phyloP scores from a whole-genome alignment of 2,888 invertebrate genomes.

The Luperina testacea region DNA sequence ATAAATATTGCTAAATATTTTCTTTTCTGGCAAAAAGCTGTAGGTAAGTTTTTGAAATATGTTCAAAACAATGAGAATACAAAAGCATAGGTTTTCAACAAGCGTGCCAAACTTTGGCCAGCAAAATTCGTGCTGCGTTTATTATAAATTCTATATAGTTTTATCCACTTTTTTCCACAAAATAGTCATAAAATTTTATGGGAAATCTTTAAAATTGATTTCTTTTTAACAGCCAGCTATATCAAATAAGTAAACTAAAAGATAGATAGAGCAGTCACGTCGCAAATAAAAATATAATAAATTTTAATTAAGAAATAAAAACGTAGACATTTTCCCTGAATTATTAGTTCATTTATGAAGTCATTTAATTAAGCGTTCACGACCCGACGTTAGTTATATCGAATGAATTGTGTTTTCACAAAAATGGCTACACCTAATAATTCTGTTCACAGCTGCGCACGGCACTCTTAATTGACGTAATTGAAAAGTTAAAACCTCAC shows the following conservation, averaged over 20 bases:
- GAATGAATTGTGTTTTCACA: constrained; percentile 64
- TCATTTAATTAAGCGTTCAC: constrained; percentile 54
- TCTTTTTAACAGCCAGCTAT: background rate
- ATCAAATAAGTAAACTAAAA: background rate
- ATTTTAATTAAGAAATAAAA: constrained; percentile 42
- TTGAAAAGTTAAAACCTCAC: constrained; percentile 87
- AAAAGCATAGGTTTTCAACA: constrained; percentile 21
- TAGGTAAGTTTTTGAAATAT: constrained; percentile 15
- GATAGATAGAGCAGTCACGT: constrained; percentile 23
- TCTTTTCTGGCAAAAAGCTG: background rate
- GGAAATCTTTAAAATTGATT: background rate
- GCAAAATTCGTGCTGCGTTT: background rate
- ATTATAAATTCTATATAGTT: background rate
- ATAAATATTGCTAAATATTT: background rate
- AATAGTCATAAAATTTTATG: background rate
- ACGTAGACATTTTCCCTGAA: constrained; percentile 36
- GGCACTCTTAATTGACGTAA: constrained; percentile 85
- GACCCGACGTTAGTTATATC: constrained; percentile 56
- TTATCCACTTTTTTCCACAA: background rate
- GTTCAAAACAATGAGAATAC: constrained; percentile 28
- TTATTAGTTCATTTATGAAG: constrained; percentile 52
- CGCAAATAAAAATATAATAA: constrained; percentile 27
- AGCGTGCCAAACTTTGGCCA: constrained; percentile 15
- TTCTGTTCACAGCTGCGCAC: constrained; percentile 72
- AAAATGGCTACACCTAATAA: constrained; percentile 70